phyloP scores from a whole-genome alignment of 2,888 invertebrate species.

The Slavum lentiscoides region DNA sequence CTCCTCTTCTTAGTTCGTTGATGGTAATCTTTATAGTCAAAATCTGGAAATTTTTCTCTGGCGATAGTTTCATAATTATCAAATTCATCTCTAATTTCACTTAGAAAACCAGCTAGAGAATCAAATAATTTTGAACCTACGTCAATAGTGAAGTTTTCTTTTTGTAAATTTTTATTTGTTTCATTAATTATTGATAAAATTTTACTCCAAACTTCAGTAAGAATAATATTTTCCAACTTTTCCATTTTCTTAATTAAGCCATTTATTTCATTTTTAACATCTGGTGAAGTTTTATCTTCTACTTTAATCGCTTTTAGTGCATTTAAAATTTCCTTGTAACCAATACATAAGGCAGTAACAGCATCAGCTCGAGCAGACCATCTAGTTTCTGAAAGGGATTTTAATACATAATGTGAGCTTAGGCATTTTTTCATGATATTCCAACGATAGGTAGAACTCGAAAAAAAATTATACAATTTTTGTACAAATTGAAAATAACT shows the following conservation, averaged over 20 bases:
- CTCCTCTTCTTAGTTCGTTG: not conserved
- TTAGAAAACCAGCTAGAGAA: constrained; percentile 17
- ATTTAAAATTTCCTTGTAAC: constrained; percentile 4
- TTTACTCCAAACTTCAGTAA: not conserved
- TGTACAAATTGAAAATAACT: not conserved
- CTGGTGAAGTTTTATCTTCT: not conserved
- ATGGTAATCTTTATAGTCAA: not conserved
- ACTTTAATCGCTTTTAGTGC: constrained; percentile 5
- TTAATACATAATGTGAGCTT: not conserved
- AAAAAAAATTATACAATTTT: not conserved
- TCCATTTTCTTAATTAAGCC: not conserved
- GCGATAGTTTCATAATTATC: not conserved
- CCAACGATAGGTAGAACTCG: constrained; percentile 3
- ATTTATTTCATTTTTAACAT: not conserved
- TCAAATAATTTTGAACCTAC: constrained; percentile 22
- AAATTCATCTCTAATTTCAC: not conserved
- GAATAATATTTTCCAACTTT: not conserved
- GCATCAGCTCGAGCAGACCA: constrained; percentile 13
- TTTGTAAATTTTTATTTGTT: constrained; percentile 10
- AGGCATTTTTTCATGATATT: constrained; percentile 2
- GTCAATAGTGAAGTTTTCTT: constrained; percentile 15
- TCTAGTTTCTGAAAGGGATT: constrained; percentile 5
- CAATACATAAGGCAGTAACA: constrained; percentile 5
- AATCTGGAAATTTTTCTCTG: not conserved
- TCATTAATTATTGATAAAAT: constrained; percentile 5